Percentiles rank a stretch among this genome's conserved stretches.
Conservation (phyloP, 2,797 vertebrate genomes). For the Muscicapa striata region DNA sequence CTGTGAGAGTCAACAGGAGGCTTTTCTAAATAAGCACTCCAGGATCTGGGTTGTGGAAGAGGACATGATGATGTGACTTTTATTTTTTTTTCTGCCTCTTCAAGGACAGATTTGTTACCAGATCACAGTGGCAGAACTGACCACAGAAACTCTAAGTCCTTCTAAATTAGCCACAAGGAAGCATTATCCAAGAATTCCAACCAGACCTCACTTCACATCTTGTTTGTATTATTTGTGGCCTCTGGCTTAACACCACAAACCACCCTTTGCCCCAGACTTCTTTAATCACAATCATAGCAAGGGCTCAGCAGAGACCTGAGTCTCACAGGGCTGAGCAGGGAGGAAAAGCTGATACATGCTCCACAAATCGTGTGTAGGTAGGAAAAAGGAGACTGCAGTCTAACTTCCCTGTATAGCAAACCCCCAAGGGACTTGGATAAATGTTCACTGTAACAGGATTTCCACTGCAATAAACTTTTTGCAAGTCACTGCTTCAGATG, state of each 20-base stretch:
- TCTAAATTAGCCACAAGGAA: slow-evolving; percentile 8
- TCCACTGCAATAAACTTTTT: not conserved
- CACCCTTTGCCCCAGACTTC: slow-evolving; percentile 4
- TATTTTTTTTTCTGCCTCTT: not conserved
- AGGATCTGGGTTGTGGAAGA: not conserved
- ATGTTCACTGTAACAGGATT: not conserved
- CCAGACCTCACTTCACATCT: slow-evolving; percentile 10
- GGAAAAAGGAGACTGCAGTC: not conserved
- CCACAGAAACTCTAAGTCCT: slow-evolving; percentile 3
- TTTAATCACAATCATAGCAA: slow-evolving; percentile 28
- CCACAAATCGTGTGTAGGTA: not conserved
- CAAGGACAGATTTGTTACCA: slow-evolving; percentile 19
- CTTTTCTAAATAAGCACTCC: slow-evolving; percentile 40
- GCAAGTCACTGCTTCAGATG: not conserved
- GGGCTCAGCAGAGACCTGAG: not conserved
- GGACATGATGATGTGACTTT: not conserved
- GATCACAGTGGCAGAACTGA: slow-evolving; percentile 15
- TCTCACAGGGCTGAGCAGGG: not conserved
- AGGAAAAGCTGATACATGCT: not conserved
- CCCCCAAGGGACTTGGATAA: not conserved
- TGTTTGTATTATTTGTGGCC: slow-evolving; percentile 52
- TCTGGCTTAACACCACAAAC: slow-evolving; percentile 39
- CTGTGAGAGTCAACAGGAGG: not conserved
- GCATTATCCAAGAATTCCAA: slow-evolving; percentile 18
- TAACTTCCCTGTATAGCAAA: not conserved